These are phyloP conservation scores for Anolis carolinensis DNA, from an alignment of 2,113 vertebrate genomes.

Conservation along the genomic window DNA sequence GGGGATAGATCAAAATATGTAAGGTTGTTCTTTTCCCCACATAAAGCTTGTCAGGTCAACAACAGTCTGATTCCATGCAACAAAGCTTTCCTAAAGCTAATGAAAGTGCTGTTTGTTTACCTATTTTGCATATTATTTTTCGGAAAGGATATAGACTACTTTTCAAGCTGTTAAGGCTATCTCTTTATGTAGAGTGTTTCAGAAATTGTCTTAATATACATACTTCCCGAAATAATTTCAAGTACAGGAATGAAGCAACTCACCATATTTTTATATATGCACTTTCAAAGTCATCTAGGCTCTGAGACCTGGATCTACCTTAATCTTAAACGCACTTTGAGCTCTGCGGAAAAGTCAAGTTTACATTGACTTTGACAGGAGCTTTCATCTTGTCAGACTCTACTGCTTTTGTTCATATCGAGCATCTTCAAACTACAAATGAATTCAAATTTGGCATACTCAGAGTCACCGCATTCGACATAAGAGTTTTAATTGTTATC, in stretches of 20 bases:
- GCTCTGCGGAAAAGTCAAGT: conserved; percentile 51
- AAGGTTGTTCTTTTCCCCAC: background rate
- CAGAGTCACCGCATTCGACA: background rate
- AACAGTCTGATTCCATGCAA: background rate
- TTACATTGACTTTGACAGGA: conserved; percentile 42
- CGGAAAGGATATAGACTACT: background rate
- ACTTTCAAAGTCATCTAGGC: conserved; percentile 51
- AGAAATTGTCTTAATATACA: conserved; percentile 42
- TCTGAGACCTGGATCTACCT: conserved; percentile 53
- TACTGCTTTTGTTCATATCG: conserved; percentile 4
- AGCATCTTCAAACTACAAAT: conserved; percentile 47
- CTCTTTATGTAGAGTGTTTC: conserved; percentile 52
- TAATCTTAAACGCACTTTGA: conserved; percentile 53
- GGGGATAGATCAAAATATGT: background rate
- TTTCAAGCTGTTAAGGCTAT: background rate
- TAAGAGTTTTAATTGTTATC: background rate
- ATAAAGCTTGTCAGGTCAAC: background rate
- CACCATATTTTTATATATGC: conserved; percentile 40
- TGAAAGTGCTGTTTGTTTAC: background rate
- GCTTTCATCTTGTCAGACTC: conserved; percentile 46
- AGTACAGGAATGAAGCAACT: conserved; percentile 24
- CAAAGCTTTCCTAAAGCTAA: background rate
- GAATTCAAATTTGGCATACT: conserved; percentile 26
- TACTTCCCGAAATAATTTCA: conserved; percentile 43
- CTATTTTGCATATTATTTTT: background rate